Conservation (phyloP, 2,888 invertebrate species). For the Amblyjoppa fuscipennis region DNA sequence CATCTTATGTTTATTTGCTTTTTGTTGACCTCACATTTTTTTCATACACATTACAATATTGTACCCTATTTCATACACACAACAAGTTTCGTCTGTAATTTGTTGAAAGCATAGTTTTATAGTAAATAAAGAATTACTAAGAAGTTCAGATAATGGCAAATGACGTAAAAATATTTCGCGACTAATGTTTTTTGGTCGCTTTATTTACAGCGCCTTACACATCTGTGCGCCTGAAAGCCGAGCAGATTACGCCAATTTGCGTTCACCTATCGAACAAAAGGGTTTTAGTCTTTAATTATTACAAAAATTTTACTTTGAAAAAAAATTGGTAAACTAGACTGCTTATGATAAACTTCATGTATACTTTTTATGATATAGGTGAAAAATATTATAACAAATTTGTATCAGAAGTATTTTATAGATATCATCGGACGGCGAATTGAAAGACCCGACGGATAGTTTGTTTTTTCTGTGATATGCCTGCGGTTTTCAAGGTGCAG, state of each 20-base stretch:
- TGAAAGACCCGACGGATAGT: too few species aligned
- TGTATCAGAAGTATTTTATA: too few species aligned
- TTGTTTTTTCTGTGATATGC: too few species aligned
- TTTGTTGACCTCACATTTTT: constrained; percentile 64
- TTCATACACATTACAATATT: constrained; percentile 63
- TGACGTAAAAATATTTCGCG: constrained; percentile 11
- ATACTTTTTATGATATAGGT: too few species aligned
- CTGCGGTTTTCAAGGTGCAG: too few species aligned
- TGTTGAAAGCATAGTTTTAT: constrained; percentile 83
- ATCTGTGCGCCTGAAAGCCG: neutral
- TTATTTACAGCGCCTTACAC: neutral
- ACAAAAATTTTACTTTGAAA: too few species aligned
- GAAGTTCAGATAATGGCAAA: constrained; percentile 57
- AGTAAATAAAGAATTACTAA: constrained; percentile 81
- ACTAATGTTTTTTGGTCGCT: neutral
- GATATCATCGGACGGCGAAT: too few species aligned
- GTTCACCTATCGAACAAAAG: too few species aligned
- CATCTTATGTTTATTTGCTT: constrained; percentile 65
- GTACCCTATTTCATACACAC: constrained; percentile 71
- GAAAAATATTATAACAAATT: too few species aligned
- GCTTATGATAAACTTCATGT: too few species aligned
- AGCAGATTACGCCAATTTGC: neutral
- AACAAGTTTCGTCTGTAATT: constrained; percentile 80
- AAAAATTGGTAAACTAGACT: too few species aligned
- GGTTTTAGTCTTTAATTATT: too few species aligned